A percentile compares a stretch with the other conserved stretches of the same genome.
Conservation (phyloP, 2,113 vertebrate species). For the Aplodontia rufa region DNA sequence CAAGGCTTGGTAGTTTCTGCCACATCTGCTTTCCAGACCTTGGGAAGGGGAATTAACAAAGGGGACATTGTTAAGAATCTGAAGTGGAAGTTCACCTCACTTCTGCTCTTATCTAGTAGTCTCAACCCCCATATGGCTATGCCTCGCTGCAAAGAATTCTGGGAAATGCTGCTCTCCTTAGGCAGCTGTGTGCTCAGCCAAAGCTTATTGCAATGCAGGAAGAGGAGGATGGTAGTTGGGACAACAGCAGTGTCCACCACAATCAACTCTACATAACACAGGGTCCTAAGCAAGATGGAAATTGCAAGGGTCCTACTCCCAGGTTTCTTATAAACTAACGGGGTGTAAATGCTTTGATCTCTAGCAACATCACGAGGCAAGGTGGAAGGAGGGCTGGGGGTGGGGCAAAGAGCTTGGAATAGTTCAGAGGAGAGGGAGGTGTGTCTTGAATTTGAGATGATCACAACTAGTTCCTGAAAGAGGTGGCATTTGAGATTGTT, state of each 20-base stretch:
- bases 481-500: neutral
- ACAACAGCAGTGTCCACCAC: neutral
- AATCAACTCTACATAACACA: neutral
- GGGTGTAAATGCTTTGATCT: neutral
- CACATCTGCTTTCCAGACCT: neutral
- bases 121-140: neutral
- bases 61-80: neutral
- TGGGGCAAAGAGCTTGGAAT: neutral
- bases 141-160: neutral
- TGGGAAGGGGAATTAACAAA: neutral
- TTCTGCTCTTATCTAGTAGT: neutral
- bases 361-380: neutral
- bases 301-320: neutral
- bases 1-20: neutral
- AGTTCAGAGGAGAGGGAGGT: neutral
- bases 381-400: neutral
- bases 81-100: neutral
- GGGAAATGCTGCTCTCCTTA: neutral
- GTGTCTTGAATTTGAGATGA: neutral
- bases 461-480: neutral
- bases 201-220: neutral
- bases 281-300: neutral
- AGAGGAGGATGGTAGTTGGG: neutral
- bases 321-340: neutral
- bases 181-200: neutral